These are phyloP conservation scores for Rhinogobio ventralis DNA, from an alignment of 2,797 vertebrate species.

Conservation along the genomic window DNA sequence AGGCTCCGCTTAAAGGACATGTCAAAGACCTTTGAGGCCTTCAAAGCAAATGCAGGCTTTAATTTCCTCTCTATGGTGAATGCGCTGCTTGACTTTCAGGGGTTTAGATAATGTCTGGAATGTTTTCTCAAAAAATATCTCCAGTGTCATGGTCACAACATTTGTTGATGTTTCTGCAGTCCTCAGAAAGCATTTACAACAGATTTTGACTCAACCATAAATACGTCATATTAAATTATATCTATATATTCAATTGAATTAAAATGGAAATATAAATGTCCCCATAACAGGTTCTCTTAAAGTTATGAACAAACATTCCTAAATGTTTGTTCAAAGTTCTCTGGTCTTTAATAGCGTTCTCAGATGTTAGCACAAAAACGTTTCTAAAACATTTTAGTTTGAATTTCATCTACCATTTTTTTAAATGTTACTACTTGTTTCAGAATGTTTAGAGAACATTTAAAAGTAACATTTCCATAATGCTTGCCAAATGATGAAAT, in stretches of 20 bases:
- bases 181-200: conserved; percentile 17
- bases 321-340: not conserved
- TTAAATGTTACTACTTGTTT: no score
- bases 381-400: no score
- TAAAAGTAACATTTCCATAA: no score
- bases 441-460: no score
- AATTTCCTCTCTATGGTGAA: conserved; percentile 45
- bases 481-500: no score
- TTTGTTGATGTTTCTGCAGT: conserved; percentile 17
- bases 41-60: conserved; percentile 64
- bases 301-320: not conserved
- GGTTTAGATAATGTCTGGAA: conserved; percentile 45
- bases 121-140: conserved; percentile 43
- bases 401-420: no score
- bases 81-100: conserved; percentile 44
- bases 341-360: not conserved
- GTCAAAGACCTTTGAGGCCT: conserved; percentile 64
- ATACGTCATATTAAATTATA: not conserved
- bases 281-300: not conserved
- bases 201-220: not conserved
- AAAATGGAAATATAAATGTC: not conserved
- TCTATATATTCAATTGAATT: not conserved
- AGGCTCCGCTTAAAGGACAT: conserved; percentile 56
- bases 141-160: conserved; percentile 7
- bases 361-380: not conserved